A percentile compares a stretch with the other conserved stretches of the same genome.
Evolutionary conservation across 2,113 vertebrate species (phyloP).

Genomic region (Ardeotis arabs): DNA sequence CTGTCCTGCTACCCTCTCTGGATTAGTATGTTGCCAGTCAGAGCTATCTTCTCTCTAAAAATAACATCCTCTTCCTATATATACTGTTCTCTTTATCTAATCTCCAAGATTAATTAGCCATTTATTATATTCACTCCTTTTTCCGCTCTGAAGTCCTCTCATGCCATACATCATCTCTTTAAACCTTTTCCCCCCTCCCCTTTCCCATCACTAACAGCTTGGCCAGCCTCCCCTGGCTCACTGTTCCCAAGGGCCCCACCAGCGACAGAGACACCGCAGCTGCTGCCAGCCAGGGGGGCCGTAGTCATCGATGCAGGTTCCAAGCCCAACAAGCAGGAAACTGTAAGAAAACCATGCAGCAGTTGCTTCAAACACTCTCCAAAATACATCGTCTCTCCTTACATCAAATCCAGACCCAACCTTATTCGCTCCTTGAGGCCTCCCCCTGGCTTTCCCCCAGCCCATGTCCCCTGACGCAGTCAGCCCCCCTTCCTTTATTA

Average conservation of each 20-base stretch:
- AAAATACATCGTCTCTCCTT: not conserved
- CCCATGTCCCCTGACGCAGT: accelerated
- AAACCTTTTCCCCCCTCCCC: not conserved
- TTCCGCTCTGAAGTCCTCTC: not conserved
- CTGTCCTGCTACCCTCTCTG: not conserved
- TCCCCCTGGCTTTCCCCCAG: not conserved
- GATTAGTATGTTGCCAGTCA: not conserved
- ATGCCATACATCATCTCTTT: not conserved
- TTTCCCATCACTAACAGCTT: not conserved
- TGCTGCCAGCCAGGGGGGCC: accelerated
- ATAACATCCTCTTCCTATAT: not conserved
- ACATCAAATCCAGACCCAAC: not conserved
- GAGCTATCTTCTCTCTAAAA: not conserved
- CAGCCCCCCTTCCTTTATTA: too few species aligned
- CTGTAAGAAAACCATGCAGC: not conserved
- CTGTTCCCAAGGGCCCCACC: not conserved
- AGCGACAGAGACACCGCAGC: accelerated
- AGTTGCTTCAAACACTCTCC: not conserved
- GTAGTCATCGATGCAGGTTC: accelerated
- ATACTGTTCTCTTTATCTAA: not conserved
- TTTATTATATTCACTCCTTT: not conserved
- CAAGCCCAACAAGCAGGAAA: not conserved
- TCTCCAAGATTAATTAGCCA: not conserved
- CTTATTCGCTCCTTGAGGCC: too few species aligned
- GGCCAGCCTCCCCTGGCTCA: not conserved